phyloP scores from a whole-genome alignment of 2,888 invertebrate species.

The Chouioia cunea region DNA sequence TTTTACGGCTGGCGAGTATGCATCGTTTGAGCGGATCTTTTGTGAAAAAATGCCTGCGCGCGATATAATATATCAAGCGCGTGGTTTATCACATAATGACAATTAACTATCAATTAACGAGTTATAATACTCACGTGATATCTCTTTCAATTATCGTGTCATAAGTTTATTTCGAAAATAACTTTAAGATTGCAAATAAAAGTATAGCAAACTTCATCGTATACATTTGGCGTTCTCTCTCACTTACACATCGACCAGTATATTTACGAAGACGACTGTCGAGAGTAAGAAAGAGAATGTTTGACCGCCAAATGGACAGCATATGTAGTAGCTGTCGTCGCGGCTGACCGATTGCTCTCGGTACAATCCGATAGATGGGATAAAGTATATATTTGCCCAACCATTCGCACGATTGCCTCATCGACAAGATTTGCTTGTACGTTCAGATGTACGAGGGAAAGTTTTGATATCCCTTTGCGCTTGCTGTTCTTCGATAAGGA shows the following conservation, averaged over 20 bases:
- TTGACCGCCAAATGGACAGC: slow-evolving; percentile 67
- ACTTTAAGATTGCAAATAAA: slow-evolving; percentile 28
- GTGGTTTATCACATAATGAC: no score
- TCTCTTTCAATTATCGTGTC: no score
- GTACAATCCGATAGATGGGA: slow-evolving; percentile 37
- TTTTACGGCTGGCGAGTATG: no score
- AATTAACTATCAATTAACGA: no score
- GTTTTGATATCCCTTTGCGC: no score
- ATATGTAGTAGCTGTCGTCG: slow-evolving; percentile 64
- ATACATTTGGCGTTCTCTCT: slow-evolving; percentile 25
- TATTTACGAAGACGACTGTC: background rate
- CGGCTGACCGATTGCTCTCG: slow-evolving; percentile 61
- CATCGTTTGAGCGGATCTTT: background rate
- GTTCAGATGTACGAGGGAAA: no score
- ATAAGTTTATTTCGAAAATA: no score
- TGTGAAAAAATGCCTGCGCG: slow-evolving; percentile 35
- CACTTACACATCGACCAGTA: background rate
- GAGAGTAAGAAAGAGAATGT: slow-evolving; percentile 53
- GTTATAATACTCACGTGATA: no score
- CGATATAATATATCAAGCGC: slow-evolving; percentile 44
- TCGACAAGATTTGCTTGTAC: slow-evolving; percentile 59
- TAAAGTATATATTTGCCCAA: slow-evolving; percentile 60
- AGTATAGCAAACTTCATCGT: slow-evolving; percentile 33
- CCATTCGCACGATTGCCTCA: slow-evolving; percentile 61
- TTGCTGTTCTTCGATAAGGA: no score